Base-by-base conservation (phyloP, 2,888 invertebrate genomes). In the Merodon equestris region DNA sequence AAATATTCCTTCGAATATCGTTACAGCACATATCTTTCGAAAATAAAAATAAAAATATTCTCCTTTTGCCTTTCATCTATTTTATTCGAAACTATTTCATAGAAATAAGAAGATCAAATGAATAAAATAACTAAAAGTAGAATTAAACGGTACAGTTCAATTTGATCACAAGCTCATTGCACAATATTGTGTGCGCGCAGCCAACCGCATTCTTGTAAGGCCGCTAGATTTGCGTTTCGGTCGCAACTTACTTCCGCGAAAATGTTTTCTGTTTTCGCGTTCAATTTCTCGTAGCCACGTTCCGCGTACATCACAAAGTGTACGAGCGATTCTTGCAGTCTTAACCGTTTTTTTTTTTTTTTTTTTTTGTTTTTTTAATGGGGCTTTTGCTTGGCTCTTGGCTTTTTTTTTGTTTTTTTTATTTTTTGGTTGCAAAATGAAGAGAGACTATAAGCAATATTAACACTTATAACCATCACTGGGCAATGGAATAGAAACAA, bases 231-330 rank as follows among this genome's bases (percentile, higher is more conserved):
- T 40, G 40, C 58, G 40, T 45, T 71, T 51, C 40, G 45, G 54
- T 54, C n/a, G 18, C 14, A 18, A 27, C 18, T 58, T 48, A 54
- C 76, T 76, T 76, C 76, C 76, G 71, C 66, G 34, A 38, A 27
- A 34, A 14, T 50, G 42, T 38, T 42, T 44, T 13, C 12, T 40
- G 27, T 27, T 27, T 27, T 27, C 27, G 27, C 27, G 27, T 27
- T 7, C 40, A 9, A 14, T 27, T 2, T 27, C 10, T n/a, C 12
- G 42, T 12, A 60, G 14, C 60, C 76, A 76, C 72, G 54, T 73
- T 73, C 17, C 45, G 18, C 42, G 27, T 27, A 40, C 15, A 50
- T 42, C 18, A 66, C 54, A 51, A 67, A 61, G 50, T 45, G 27
- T 10, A 48, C 63, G 45, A 19, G 14, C 50, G 15, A 12, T 57